Conservation (phyloP, 2,888 invertebrate genomes). For the Entomobrya proxima region DNA sequence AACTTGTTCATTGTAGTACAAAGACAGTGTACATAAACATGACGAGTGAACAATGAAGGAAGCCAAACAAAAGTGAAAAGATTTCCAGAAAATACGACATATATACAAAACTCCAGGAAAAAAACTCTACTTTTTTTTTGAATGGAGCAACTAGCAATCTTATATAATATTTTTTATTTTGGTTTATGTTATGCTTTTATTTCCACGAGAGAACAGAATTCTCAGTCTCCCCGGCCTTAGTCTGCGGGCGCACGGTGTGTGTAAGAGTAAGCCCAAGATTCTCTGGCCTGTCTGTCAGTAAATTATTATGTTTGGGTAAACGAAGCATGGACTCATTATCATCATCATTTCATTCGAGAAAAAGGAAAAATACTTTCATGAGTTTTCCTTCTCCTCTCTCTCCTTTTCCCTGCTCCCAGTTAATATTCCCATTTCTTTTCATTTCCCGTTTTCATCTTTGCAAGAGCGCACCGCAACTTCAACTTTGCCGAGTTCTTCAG, state of each 20-base stretch:
- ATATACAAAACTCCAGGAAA: no score
- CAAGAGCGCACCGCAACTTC: not conserved
- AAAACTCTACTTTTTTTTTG: no score
- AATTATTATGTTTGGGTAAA: slow-evolving; percentile 48
- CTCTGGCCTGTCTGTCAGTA: slow-evolving; percentile 12
- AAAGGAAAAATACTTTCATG: slow-evolving; percentile 26
- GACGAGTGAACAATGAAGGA: not conserved
- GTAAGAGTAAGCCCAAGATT: not conserved
- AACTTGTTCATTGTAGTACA: not conserved
- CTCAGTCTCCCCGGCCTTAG: no score
- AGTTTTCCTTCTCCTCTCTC: not conserved
- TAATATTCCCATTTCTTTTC: not conserved
- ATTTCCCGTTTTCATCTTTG: not conserved
- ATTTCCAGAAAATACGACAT: no score
- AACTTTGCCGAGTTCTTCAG: not conserved
- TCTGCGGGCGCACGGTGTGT: no score
- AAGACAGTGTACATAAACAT: slow-evolving; percentile 24
- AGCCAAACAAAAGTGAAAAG: no score
- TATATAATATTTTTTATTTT: no score
- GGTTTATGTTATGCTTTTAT: no score
- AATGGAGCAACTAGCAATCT: no score
- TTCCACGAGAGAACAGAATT: no score
- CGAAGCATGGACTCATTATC: slow-evolving; percentile 46
- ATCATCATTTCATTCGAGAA: slow-evolving; percentile 37
- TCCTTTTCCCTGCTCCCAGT: not conserved